Evolutionary conservation across 2,797 vertebrate species (phyloP).

Genomic region (Poliocrania exsul): DNA sequence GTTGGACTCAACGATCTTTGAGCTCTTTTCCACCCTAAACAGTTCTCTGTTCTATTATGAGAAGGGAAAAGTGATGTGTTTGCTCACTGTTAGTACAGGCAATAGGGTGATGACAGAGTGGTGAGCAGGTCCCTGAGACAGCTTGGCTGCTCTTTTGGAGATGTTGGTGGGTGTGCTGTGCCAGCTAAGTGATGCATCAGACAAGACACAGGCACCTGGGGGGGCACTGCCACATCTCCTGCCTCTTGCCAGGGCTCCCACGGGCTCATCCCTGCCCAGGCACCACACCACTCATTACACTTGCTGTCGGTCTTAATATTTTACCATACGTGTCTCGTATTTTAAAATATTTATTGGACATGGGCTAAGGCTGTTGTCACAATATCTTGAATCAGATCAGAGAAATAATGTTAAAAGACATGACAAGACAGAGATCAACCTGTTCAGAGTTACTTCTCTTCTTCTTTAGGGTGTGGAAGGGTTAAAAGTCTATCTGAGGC

Average conservation of each 20-base stretch:
- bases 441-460: background rate
- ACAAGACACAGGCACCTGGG: background rate
- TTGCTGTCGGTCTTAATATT: background rate
- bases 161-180: rapidly evolving
- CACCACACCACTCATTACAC: background rate
- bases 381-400: background rate
- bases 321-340: background rate
- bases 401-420: background rate
- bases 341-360: background rate
- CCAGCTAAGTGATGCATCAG: too few species aligned
- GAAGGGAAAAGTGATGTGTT: background rate
- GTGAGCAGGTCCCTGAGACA: background rate
- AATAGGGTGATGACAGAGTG: background rate
- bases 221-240: background rate
- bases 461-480: background rate
- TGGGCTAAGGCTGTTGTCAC: background rate
- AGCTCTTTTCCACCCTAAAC: background rate
- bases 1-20: rapidly evolving
- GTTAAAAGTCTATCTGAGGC: constrained; percentile 22
- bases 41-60: background rate
- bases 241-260: background rate
- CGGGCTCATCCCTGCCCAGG: rapidly evolving
- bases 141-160: background rate
- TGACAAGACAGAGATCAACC: background rate
- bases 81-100: background rate